Percentiles rank a stretch among this genome's conserved stretches.
Evolutionary conservation across 1,140 invertebrate species (phyloP).

Genomic region (Neotoxoptera formosana): DNA sequence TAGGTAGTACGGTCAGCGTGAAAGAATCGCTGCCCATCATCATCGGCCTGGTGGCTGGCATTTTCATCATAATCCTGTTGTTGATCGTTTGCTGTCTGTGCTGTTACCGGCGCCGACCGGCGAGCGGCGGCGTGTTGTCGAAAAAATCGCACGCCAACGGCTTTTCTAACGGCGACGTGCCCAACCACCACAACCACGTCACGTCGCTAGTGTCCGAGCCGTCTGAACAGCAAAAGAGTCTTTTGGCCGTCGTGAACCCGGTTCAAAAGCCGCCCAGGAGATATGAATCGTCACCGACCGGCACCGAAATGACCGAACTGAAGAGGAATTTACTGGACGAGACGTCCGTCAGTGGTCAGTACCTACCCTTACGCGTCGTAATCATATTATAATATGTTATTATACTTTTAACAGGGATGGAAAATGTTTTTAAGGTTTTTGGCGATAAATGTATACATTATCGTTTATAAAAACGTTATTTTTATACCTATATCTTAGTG

Average conservation of each 20-base stretch:
- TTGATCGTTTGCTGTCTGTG: conserved; percentile 60
- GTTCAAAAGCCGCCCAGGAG: conserved; percentile 79
- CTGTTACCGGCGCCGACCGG: conserved; percentile 55
- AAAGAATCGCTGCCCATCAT: conserved; percentile 65
- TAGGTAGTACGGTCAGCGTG: conserved; percentile 67
- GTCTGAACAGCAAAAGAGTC: conserved; percentile 73
- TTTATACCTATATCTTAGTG: not conserved
- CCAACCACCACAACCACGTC: conserved; percentile 59
- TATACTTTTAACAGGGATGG: not conserved
- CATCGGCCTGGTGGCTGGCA: conserved; percentile 61
- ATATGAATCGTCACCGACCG: conserved; percentile 70
- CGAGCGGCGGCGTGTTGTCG: conserved; percentile 8
- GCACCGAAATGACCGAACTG: conserved; percentile 79
- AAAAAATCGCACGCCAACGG: conserved; percentile 61
- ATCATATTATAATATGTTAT: conserved; percentile 43
- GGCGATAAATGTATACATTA: too few relatives aligned
- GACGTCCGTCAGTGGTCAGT: conserved; percentile 74
- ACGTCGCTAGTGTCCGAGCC: conserved; percentile 49
- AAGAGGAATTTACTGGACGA: conserved; percentile 79
- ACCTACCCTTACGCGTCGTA: not conserved
- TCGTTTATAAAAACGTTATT: not conserved
- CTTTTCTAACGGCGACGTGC: conserved; percentile 61
- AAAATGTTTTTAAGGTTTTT: not conserved
- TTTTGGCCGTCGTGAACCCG: conserved; percentile 82
- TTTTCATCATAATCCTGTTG: conserved; percentile 59